Conservation (phyloP, 2,797 vertebrate genomes). For the Xiphophorus birchmanni region DNA sequence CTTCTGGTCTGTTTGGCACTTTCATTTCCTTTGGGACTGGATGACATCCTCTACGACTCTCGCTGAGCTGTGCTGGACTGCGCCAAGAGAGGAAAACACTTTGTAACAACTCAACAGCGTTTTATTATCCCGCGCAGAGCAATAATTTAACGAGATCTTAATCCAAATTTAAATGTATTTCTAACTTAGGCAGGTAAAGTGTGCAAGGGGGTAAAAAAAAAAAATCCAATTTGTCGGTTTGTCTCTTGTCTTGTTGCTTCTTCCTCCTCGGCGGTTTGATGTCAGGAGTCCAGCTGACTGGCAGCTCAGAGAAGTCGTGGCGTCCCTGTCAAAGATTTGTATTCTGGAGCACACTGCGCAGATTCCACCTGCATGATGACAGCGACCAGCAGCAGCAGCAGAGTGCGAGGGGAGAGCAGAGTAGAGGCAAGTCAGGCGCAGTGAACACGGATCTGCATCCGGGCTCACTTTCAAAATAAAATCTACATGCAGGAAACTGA, state of each 20-base stretch:
- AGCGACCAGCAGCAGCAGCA: constrained; percentile 67
- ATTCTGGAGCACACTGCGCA: constrained; percentile 60
- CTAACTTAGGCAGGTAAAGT: constrained; percentile 11
- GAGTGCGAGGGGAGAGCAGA: constrained; percentile 31
- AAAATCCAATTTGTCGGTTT: not conserved
- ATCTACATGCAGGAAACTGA: accelerated
- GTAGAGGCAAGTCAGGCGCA: not conserved
- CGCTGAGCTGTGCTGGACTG: constrained; percentile 61
- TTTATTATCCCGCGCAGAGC: constrained; percentile 5
- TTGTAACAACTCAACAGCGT: constrained; percentile 39
- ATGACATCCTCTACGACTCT: constrained; percentile 64
- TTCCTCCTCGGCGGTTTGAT: not conserved
- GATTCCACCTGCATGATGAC: constrained; percentile 84
- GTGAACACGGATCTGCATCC: constrained; percentile 10
- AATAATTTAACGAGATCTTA: not conserved
- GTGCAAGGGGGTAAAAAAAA: not conserved
- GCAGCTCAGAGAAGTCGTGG: constrained; percentile 2
- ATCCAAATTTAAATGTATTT: not conserved
- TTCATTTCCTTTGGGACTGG: constrained; percentile 42
- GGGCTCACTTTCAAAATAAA: constrained; percentile 46
- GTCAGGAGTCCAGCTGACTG: not conserved
- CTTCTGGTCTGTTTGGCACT: constrained; percentile 23
- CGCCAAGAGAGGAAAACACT: constrained; percentile 48
- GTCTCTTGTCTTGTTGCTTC: constrained; percentile 1
- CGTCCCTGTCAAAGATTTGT: constrained; percentile 21